phyloP scores from a whole-genome alignment of 2,888 invertebrate species.

The Elegia similella region DNA sequence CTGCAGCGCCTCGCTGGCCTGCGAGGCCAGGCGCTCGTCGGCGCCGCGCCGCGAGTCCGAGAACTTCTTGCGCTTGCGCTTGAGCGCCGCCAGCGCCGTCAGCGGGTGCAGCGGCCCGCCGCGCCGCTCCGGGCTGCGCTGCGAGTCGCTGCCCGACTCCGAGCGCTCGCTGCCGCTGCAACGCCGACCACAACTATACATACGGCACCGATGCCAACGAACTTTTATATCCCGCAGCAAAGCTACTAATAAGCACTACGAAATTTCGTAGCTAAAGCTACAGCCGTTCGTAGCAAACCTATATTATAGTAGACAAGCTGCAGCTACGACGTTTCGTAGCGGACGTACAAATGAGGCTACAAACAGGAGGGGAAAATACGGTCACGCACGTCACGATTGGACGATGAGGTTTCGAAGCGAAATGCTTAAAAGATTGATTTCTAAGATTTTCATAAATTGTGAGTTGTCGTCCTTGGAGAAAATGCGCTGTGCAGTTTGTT shows the following conservation, averaged over 20 bases:
- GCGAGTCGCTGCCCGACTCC: constrained; percentile 86
- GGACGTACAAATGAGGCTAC: not conserved
- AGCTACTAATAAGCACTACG: not conserved
- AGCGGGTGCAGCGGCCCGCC: constrained; percentile 66
- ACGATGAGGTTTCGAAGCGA: not conserved
- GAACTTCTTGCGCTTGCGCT: constrained; percentile 91
- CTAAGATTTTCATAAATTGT: too few relatives aligned
- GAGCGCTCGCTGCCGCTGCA: constrained; percentile 83
- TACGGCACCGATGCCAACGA: too few relatives aligned
- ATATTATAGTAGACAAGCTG: not conserved
- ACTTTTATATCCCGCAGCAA: too few relatives aligned
- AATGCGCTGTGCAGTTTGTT: too few relatives aligned
- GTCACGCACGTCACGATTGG: not conserved
- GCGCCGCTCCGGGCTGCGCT: constrained; percentile 81
- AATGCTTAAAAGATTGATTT: too few relatives aligned
- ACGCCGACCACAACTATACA: too few relatives aligned
- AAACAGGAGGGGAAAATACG: not conserved
- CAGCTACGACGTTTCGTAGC: not conserved
- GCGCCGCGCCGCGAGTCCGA: constrained; percentile 86
- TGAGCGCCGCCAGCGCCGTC: constrained; percentile 87
- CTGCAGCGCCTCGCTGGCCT: constrained; percentile 41
- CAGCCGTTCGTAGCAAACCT: not conserved
- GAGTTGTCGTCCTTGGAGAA: too few relatives aligned
- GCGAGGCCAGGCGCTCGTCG: constrained; percentile 41
- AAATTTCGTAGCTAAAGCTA: not conserved